Base-by-base conservation (phyloP, 2,888 invertebrate species). In the Drosophila merina region DNA sequence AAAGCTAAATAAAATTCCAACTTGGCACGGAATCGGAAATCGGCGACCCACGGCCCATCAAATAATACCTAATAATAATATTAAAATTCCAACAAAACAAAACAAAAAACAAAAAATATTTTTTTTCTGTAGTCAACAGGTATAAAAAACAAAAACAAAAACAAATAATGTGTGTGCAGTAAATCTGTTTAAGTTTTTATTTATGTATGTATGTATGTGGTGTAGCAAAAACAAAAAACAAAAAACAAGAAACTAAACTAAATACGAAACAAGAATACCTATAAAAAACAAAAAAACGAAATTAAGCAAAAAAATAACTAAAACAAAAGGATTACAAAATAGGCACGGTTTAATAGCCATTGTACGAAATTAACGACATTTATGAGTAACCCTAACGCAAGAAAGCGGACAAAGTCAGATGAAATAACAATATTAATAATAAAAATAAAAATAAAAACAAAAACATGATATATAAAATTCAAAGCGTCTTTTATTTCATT, bases 151-250 rank as follows among this genome's bases (percentile, higher is more conserved):
- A 9, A 49, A 40, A 38, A 48, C 9, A 26, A 42, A 40, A 14
- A 33, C 30, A 58, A 38, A 75, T 74, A 80, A 88, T 75, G 75
- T 74, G 75, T 79, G 81, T 85, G 84, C 83, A 76, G 76, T 81
- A 81, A 85, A 88, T 78, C 72, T 85, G 76, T 89, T 88, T 89
- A 82, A 82, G 88, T 88, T 85, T 76, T 88, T 89, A 89, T 88
- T 85, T 90, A 90, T 88, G 63, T 62, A 57, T 76, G 75, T 86
- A 58, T 76, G 79, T 86, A 20, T 20, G 79, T 79, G 79, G 69
- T 76, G 76, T 79, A 86, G 79, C 73, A 78, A 82, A 78, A 67
- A 71, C 40, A 26, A 57, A 57, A 44, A 42, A n/a, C 2, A 20
- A 20, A 12, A 38, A n/a, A 38, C 8, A 47, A 62, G 40, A 51